phyloP scores from a whole-genome alignment of 1,140 invertebrate genomes.

The Mya arenaria region DNA sequence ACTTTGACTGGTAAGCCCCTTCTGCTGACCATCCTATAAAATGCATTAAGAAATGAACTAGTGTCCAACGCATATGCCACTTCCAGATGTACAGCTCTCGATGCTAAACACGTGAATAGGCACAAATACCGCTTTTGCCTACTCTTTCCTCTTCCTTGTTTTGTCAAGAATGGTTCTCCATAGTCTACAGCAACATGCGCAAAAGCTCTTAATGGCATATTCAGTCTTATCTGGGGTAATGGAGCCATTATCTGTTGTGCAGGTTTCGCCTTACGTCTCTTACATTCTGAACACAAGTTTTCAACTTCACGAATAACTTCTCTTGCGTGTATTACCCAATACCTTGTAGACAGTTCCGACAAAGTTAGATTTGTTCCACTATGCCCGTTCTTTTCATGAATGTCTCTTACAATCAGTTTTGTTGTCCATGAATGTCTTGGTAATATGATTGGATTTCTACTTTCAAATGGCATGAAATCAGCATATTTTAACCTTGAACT shows the following conservation, averaged over 20 bases:
- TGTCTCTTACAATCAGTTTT: constrained; percentile 17
- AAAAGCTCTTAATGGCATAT: not conserved
- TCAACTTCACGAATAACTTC: constrained; percentile 7
- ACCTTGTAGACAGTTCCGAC: not conserved
- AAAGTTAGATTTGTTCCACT: constrained; percentile 14
- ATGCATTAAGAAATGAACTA: constrained; percentile 25
- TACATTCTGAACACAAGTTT: not conserved
- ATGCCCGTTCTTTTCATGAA: not conserved
- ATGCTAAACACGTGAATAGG: constrained; percentile 11
- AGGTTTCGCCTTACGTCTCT: not conserved
- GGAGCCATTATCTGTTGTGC: constrained; percentile 25
- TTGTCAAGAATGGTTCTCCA: constrained; percentile 6
- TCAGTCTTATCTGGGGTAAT: not conserved
- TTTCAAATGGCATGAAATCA: constrained; percentile 10
- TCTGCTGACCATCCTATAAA: constrained; percentile 10
- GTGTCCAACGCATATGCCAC: constrained; percentile 20
- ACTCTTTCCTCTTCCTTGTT: constrained; percentile 10
- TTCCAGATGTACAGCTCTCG: constrained; percentile 1
- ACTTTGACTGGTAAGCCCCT: not conserved
- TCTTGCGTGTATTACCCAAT: constrained; percentile 22
- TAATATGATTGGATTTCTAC: not conserved
- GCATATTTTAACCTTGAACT: constrained; percentile 30
- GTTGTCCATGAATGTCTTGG: not conserved
- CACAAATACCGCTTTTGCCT: constrained; percentile 23
- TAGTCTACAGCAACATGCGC: constrained; percentile 7